Evolutionary conservation across 1,140 invertebrate genomes (phyloP), one percentile per base, ranked within the genome.

Genomic region (Cherax quadricarinatus): DNA sequence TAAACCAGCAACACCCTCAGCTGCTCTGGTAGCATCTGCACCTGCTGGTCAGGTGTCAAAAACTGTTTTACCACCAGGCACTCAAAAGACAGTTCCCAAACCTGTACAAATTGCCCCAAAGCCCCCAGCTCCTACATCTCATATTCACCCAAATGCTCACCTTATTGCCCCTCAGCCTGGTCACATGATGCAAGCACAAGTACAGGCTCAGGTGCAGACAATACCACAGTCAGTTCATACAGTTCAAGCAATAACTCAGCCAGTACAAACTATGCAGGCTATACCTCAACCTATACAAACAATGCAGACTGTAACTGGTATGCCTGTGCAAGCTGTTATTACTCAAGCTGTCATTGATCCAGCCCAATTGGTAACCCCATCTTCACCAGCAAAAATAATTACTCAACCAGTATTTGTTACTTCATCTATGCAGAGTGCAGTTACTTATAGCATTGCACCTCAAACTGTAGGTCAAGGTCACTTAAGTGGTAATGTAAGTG

Each of bases 41-140:
- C 84, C 89, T 18, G 57, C 86, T 12, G 57, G 66, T 57, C 91
- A 89, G 73, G 70, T 89, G 66, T 88, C 80, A 53, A 73, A 81
- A 66, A 84, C 91, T 60, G 81, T 92, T 12, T 75, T 92, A 30
- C 91, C 86, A n/a, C 81, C 57, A 21, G 91, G 91, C 30, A 79
- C 79, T 53, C 73, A 81, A 49, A 94, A 94, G 53, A 66, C 80
- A 21, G 41, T 73, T 51, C 86, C 91, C 78, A 94, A 94, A 75
- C 93, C 93, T 73, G 88, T 94, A 88, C 93, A 94, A 92, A 94
- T 94, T 70, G 93, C 93, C 57, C 93, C 93, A 24, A 94, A 94
- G 80, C 91, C 92, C 16, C 83, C 92, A 62, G 75, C 89, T n/a
- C 18, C 80, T 70, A 86, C 83, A 66, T 78, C 81, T 41, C 89